Percentiles rank a stretch among this genome's conserved stretches.
phyloP scores from a whole-genome alignment of 64 coral and sea anemone species.

The Exaiptasia diaphana region DNA sequence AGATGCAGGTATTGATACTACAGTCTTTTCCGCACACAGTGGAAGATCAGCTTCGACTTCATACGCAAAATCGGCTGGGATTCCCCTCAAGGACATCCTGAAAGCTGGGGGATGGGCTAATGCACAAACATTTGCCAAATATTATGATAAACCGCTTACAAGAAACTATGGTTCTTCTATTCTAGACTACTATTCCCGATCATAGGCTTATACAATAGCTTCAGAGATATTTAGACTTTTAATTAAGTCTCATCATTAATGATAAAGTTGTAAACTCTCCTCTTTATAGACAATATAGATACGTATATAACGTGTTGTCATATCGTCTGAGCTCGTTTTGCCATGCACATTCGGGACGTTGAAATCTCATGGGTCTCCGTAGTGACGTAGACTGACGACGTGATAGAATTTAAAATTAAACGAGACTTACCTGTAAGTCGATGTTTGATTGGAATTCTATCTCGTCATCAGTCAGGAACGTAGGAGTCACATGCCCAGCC shows the following conservation, averaged over 20 bases:
- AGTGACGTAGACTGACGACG: constrained; percentile 26
- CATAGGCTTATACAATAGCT: not conserved
- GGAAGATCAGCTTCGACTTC: constrained; percentile 30
- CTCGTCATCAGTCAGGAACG: constrained; percentile 65
- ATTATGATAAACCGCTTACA: constrained; percentile 28
- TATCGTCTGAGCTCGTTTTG: not conserved
- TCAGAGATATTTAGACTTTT: not conserved
- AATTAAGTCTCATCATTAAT: not conserved
- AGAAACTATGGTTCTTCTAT: constrained; percentile 34
- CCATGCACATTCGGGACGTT: constrained; percentile 5
- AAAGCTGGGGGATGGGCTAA: constrained; percentile 44
- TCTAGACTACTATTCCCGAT: constrained; percentile 8
- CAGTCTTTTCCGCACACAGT: constrained; percentile 35
- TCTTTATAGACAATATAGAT: not conserved
- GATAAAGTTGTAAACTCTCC: not conserved
- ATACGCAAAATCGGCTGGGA: not conserved
- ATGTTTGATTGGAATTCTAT: constrained; percentile 44
- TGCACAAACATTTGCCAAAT: constrained; percentile 30
- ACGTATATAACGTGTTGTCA: not conserved
- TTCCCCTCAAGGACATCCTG: constrained; percentile 34
- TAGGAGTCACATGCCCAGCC: constrained; percentile 50
- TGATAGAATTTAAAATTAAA: too few relatives aligned
- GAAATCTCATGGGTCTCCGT: constrained; percentile 43
- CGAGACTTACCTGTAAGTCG: constrained; percentile 52
- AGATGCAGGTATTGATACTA: constrained; percentile 19